phyloP scores from a whole-genome alignment of 64 coral and sea anemone genomes.

The Montipora foliosa region DNA sequence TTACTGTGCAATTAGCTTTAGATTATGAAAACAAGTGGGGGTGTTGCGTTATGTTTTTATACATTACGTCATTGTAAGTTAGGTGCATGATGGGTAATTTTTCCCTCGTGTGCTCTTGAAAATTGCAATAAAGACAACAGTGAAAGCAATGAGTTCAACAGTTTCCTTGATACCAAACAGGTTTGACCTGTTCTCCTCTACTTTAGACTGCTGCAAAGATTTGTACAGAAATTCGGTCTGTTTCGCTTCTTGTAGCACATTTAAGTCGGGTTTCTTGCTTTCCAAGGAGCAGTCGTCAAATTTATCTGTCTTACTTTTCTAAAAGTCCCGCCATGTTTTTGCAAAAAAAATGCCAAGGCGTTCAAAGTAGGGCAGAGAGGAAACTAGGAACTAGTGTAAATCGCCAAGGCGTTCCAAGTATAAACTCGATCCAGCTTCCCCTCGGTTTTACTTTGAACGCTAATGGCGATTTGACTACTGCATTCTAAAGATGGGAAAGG shows the following conservation, averaged over 20 bases:
- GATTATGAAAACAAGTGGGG: too few relatives aligned
- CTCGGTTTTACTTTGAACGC: too few relatives aligned
- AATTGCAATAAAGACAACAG: too few relatives aligned
- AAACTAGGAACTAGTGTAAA: slow-evolving; percentile 2
- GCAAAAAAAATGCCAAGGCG: not conserved
- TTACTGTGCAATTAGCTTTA: too few relatives aligned
- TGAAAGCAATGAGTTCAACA: too few relatives aligned
- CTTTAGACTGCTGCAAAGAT: slow-evolving; percentile 41
- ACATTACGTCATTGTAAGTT: too few relatives aligned
- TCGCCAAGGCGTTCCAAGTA: not conserved
- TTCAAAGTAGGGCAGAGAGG: not conserved
- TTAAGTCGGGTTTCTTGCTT: not conserved
- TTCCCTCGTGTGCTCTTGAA: too few relatives aligned
- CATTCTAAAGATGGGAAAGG: slow-evolving; percentile 16
- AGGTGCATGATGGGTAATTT: too few relatives aligned
- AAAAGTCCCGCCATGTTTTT: slow-evolving; percentile 21
- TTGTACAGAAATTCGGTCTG: not conserved
- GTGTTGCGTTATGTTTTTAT: too few relatives aligned
- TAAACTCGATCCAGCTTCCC: too few relatives aligned
- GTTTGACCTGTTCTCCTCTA: slow-evolving; percentile 14
- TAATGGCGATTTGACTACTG: not conserved
- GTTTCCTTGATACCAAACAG: slow-evolving; percentile 2
- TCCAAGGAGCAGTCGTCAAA: not conserved
- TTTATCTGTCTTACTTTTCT: not conserved
- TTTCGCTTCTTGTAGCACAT: not conserved